Evolutionary conservation across 2,888 invertebrate genomes (phyloP).

Genomic region (Lissonota sp.): DNA sequence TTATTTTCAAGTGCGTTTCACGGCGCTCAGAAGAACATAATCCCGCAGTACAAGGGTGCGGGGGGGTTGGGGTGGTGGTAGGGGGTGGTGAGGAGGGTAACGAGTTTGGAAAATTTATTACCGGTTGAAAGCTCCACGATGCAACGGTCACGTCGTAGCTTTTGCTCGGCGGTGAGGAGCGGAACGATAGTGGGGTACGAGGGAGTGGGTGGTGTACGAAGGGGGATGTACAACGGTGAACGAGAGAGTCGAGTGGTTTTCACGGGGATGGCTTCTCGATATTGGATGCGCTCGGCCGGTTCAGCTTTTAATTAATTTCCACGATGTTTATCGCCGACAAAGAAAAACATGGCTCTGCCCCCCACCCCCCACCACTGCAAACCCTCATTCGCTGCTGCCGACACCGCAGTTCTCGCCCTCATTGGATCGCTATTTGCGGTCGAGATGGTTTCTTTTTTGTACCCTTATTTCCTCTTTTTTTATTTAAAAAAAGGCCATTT

Average conservation of each 20-base stretch:
- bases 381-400: slow-evolving; percentile 3
- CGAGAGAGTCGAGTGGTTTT: slow-evolving; percentile 60
- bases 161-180: slow-evolving; percentile 27
- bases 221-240: slow-evolving; percentile 33
- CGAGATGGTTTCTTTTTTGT: neutral
- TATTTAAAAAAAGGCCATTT: too few species aligned
- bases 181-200: neutral
- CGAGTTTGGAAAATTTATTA: slow-evolving; percentile 59
- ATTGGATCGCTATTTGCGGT: slow-evolving; percentile 5
- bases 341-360: slow-evolving; percentile 58
- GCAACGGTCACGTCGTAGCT: slow-evolving; percentile 45
- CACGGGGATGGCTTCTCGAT: slow-evolving; percentile 63
- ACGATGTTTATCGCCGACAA: slow-evolving; percentile 65
- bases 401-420: slow-evolving; percentile 1
- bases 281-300: slow-evolving; percentile 65
- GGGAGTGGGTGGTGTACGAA: slow-evolving; percentile 20
- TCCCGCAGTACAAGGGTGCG: neutral
- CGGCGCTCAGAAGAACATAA: neutral
- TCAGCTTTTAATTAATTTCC: slow-evolving; percentile 66
- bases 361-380: slow-evolving; percentile 8
- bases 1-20: slow-evolving; percentile 57
- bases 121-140: slow-evolving; percentile 29
- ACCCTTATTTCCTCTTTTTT: neutral
- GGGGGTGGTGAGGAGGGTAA: slow-evolving; percentile 18
- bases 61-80: neutral